Percentiles rank a stretch among this genome's conserved stretches.
Evolutionary conservation across 1,140 invertebrate species (phyloP).

Genomic region (Drosophila novamexicana): DNA sequence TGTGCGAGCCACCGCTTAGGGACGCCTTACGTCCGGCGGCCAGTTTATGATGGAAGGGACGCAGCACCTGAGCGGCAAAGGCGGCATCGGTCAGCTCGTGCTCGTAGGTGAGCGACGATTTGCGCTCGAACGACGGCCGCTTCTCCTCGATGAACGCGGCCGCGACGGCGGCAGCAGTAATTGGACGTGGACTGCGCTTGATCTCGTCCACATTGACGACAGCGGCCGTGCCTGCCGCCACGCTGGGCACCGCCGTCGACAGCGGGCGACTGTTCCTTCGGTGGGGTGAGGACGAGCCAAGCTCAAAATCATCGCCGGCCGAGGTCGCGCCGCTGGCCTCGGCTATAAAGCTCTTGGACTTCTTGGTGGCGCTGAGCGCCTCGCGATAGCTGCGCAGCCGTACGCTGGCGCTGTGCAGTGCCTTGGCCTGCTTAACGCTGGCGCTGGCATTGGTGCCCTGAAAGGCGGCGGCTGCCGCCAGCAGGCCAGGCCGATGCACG

Average conservation of each 20-base stretch:
- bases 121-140: slow-evolving; percentile 79
- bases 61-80: slow-evolving; percentile 75
- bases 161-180: slow-evolving; percentile 62
- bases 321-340: slow-evolving; percentile 37
- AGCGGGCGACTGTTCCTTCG: slow-evolving; percentile 83
- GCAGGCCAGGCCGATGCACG: slow-evolving; percentile 70
- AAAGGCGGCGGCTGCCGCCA: slow-evolving; percentile 75
- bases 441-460: slow-evolving; percentile 82
- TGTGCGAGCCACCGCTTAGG: slow-evolving; percentile 64
- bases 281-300: slow-evolving; percentile 73
- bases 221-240: slow-evolving; percentile 25
- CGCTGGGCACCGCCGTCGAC: slow-evolving; percentile 64
- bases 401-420: slow-evolving; percentile 80
- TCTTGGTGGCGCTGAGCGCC: slow-evolving; percentile 78
- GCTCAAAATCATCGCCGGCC: slow-evolving; percentile 76
- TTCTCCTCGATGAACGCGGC: slow-evolving; percentile 81
- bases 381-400: slow-evolving; percentile 79
- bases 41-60: slow-evolving; percentile 80
- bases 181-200: slow-evolving; percentile 78
- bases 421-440: slow-evolving; percentile 81
- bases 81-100: slow-evolving; percentile 76
- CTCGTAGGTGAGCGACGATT: slow-evolving; percentile 74
- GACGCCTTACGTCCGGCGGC: slow-evolving; percentile 75
- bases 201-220: slow-evolving; percentile 72
- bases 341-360: slow-evolving; percentile 84